These are phyloP conservation scores for Tachysurus fulvidraco DNA, from an alignment of 2,113 vertebrate genomes.

Conservation along the genomic window DNA sequence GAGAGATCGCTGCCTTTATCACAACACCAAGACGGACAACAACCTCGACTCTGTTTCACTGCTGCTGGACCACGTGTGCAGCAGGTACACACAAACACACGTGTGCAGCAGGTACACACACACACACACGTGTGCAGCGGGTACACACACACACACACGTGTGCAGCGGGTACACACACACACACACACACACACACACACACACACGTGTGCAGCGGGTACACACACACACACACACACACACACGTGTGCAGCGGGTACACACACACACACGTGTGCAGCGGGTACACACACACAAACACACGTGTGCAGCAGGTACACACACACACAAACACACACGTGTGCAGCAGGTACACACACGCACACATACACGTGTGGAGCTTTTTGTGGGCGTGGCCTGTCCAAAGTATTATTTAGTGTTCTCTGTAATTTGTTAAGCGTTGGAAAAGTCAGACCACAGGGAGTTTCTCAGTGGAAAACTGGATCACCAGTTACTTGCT, in stretches of 20 bases:
- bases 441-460: no score
- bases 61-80: slow-evolving; percentile 96
- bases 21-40: slow-evolving; percentile 96
- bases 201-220: slow-evolving; percentile 99
- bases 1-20: slow-evolving; percentile 97
- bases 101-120: not conserved
- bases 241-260: slow-evolving; percentile 98
- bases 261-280: slow-evolving; percentile 83
- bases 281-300: slow-evolving; percentile 76
- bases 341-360: no score
- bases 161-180: slow-evolving; percentile 86
- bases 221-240: slow-evolving; percentile 28
- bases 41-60: slow-evolving; percentile 94
- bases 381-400: no score
- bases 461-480: not conserved
- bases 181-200: no score
- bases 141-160: slow-evolving; percentile 80
- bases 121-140: no score
- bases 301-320: no score
- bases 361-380: no score
- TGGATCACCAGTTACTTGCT: not conserved
- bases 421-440: no score
- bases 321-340: not conserved
- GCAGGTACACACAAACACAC: slow-evolving; percentile 76
- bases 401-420: no score